phyloP scores from a whole-genome alignment of 2,797 vertebrate genomes.

The Melanotaenia maccullochi region DNA sequence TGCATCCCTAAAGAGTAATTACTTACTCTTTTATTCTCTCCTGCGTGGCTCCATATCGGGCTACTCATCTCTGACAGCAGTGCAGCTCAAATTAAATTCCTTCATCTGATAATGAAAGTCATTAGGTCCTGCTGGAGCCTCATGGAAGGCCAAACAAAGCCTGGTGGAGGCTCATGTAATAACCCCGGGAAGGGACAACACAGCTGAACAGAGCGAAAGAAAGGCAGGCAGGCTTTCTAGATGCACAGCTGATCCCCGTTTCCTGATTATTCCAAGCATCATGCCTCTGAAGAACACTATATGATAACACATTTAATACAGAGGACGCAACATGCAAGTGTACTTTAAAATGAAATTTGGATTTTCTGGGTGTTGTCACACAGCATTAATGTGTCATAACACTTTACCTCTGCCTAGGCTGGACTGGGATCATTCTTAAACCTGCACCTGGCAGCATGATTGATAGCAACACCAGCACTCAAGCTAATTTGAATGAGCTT shows the following conservation, averaged over 20 bases:
- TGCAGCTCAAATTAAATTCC: slow-evolving; percentile 82
- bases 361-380: background rate
- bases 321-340: background rate
- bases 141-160: slow-evolving; percentile 75
- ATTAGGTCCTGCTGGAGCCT: slow-evolving; percentile 75
- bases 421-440: slow-evolving; percentile 10
- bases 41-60: slow-evolving; percentile 66
- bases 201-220: slow-evolving; percentile 33
- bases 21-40: slow-evolving; percentile 79
- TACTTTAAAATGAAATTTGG: background rate
- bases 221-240: slow-evolving; percentile 21
- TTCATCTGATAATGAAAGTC: slow-evolving; percentile 82
- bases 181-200: slow-evolving; percentile 59
- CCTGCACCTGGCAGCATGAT: slow-evolving; percentile 53
- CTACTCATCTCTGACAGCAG: slow-evolving; percentile 77
- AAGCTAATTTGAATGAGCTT: slow-evolving; percentile 54
- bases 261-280: slow-evolving; percentile 17
- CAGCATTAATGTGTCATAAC: background rate
- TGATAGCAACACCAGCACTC: slow-evolving; percentile 39
- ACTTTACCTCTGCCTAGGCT: slow-evolving; percentile 1
- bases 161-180: slow-evolving; percentile 62
- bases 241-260: slow-evolving; percentile 38
- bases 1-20: slow-evolving; percentile 74
- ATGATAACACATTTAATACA: background rate
- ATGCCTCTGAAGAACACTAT: slow-evolving; percentile 8